Evolutionary conservation across 1,140 invertebrate genomes (phyloP), one percentile per base, ranked within the genome.

Genomic region (Gryllus bimaculatus): DNA sequence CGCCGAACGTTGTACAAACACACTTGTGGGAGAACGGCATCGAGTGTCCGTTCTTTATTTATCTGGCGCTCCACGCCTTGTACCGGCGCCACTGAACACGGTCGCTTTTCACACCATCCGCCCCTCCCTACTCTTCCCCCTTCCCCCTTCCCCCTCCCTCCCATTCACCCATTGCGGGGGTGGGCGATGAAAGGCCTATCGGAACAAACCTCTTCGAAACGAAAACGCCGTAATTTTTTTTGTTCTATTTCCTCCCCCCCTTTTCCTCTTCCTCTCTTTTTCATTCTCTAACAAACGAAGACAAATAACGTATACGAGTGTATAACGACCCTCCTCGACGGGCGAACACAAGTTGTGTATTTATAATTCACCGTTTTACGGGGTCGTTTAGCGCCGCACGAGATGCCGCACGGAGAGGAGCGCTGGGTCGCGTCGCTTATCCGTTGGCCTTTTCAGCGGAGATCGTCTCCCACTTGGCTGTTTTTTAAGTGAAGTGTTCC

Each of bases 281-380:
- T 18, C 54, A 66, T 66, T 66, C 54, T 66, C 54, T 66, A 66
- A 66, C 54, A 66, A 66, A 66, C 54, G 54, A 66, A 66, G 54
- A 66, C 54, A 66, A 66, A 66, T 66, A 66, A 66, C 54, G 54
- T 66, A 66, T 66, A 66, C 54, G 54, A 66, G 54, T 66, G 54
- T 66, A 66, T 66, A 66, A 66, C 54, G 54, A 66, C 54, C 54
- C 54, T 13, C 54, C 10, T 66, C 54, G 54, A 66, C 54, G 54
- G 54, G 54, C 7, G 54, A 66, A 66, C 54, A 66, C 54, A 66
- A 66, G 54, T 66, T 66, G 54, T 66, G 54, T 66, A 66, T 66
- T 66, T 66, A 66, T 66, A 66, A 66, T 66, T 66, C 54, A 66
- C 54, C 10, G 54, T 66, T 66, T 66, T 66, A 66, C 54, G 54